Conservation (phyloP, 2,113 vertebrate genomes). For the Chunga burmeisteri region DNA sequence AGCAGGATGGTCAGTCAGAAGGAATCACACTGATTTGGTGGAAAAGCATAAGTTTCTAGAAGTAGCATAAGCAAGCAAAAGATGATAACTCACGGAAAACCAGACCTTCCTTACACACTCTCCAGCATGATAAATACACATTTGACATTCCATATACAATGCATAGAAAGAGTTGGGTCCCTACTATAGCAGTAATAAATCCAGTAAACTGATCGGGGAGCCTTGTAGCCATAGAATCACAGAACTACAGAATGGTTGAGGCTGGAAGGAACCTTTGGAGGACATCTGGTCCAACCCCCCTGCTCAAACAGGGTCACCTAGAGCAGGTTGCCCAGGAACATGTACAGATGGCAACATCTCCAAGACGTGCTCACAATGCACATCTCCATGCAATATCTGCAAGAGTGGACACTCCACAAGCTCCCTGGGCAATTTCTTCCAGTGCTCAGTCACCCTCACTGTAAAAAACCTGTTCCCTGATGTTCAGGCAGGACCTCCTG, state of each 20-base stretch:
- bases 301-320: neutral
- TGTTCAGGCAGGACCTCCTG: neutral
- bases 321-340: neutral
- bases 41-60: neutral
- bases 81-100: neutral
- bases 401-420: neutral
- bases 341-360: neutral
- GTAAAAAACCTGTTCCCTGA: neutral
- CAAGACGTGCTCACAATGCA: too few species aligned
- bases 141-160: neutral
- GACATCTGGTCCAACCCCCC: neutral
- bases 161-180: neutral
- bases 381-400: neutral
- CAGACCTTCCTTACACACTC: neutral
- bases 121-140: neutral
- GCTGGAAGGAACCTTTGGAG: neutral
- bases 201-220: neutral
- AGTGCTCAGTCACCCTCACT: rapidly evolving
- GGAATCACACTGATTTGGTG: neutral
- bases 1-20: neutral
- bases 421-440: neutral
- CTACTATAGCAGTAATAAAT: neutral
- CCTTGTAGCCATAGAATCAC: neutral
- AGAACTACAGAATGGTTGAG: neutral
- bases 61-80: neutral